These are phyloP conservation scores for Cavia porcellus DNA, from an alignment of 2,113 vertebrate genomes.

Conservation along the genomic window DNA sequence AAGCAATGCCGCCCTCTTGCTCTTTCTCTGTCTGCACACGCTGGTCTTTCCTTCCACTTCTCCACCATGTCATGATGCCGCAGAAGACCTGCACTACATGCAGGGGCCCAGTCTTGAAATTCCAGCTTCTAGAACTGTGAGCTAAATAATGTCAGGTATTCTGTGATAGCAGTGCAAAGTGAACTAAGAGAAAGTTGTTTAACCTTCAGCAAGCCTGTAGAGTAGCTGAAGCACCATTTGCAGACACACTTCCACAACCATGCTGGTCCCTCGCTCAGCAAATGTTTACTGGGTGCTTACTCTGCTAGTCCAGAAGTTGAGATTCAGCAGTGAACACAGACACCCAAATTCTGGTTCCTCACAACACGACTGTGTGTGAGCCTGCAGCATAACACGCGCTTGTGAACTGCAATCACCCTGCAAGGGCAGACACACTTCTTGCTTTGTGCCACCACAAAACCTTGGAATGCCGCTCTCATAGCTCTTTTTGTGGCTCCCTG, in stretches of 20 bases:
- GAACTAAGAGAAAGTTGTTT: background rate
- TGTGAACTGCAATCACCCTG: background rate
- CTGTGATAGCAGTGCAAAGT: background rate
- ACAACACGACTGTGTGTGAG: too few relatives aligned
- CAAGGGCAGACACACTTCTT: background rate
- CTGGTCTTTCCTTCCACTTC: background rate
- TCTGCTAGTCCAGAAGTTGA: background rate
- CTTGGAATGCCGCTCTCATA: background rate
- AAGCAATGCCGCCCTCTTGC: background rate
- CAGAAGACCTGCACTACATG: background rate
- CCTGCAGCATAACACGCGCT: fast-evolving
- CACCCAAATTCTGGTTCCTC: background rate
- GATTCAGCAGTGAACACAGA: background rate
- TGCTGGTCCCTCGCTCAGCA: background rate
- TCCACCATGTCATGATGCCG: too few relatives aligned
- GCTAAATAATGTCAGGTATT: background rate
- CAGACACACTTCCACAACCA: background rate
- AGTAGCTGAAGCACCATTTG: background rate
- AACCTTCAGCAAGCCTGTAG: background rate
- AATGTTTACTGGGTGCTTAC: background rate
- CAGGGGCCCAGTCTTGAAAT: background rate
- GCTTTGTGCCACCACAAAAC: background rate
- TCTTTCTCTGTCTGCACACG: background rate
- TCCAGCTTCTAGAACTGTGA: background rate
- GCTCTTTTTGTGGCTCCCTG: background rate